Evolutionary conservation across 1,140 invertebrate genomes (phyloP).

Genomic region (Drosophila bocki): DNA sequence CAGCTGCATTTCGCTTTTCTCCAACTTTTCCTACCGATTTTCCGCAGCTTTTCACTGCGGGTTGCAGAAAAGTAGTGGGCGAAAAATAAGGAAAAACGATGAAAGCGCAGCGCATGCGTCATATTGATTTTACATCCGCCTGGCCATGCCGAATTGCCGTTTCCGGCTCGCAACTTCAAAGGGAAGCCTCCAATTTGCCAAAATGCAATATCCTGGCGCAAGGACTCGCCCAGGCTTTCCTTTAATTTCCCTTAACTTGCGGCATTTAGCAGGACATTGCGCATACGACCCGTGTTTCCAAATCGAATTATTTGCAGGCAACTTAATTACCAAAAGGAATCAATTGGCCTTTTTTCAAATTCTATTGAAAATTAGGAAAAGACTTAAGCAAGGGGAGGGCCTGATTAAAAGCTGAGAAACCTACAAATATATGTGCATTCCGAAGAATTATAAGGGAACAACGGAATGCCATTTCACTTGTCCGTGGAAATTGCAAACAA

Average conservation of each 20-base stretch:
- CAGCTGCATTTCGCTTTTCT: conserved; percentile 44
- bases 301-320: conserved; percentile 36
- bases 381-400: too few species aligned
- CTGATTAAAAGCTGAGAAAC: not conserved
- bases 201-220: conserved; percentile 46
- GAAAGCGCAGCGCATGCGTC: conserved; percentile 71
- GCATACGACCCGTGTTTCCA: conserved; percentile 15
- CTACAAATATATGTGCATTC: not conserved
- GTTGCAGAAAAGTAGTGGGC: conserved; percentile 1
- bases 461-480: conserved; percentile 31
- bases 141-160: conserved; percentile 48
- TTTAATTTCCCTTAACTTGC: conserved; percentile 18
- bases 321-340: conserved; percentile 45
- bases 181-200: conserved; percentile 72
- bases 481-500: conserved; percentile 17
- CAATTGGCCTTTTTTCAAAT: not conserved
- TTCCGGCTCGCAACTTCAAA: conserved; percentile 69
- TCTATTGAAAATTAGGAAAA: conserved; percentile 15
- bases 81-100: not conserved
- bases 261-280: conserved; percentile 15
- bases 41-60: conserved; percentile 21
- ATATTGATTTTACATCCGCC: conserved; percentile 71
- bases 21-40: conserved; percentile 40
- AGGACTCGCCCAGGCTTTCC: not conserved
- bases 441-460: not conserved